Base-by-base conservation (phyloP, 2,888 invertebrate genomes). In the Brenthis hecate region DNA sequence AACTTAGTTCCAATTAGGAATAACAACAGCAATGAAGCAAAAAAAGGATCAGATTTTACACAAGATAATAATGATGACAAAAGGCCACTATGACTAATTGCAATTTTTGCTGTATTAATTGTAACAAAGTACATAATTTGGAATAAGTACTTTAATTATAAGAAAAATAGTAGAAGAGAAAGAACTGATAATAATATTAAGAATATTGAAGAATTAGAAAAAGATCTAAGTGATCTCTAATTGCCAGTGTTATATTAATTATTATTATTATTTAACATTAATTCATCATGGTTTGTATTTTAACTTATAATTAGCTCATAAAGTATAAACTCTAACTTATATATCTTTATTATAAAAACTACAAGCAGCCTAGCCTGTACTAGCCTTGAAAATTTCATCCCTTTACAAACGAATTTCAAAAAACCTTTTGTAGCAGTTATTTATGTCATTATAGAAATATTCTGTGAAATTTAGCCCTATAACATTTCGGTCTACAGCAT, bases 1-100 rank as follows among this genome's bases (percentile, higher is more conserved):
- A 94, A 94, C 81, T 91, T 96, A 73, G 68, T 94, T 13, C 95
- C 96, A 2, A 63, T 82, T 23, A 84, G 81, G 71, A 78, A 83
- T 13, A 85, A 80, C 56, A 69, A 74, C 54, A 68, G 73, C 54
- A 72, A 76, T 11, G 54, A 56, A 6, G 75, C 78, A 51, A 50
- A 60, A 32, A 48, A n/a, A 50, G 56, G 56, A 6, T 14, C 50
- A 6, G 75, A 74, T 32, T 63, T 76, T 11, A 74, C 76, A 51
- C 72, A 79, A 57, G 78, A 76, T 68, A 72, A 77, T 68, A 72
- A 77, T 61, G 79, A 80, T 73, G 78, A 84, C 19, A 86, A 81
- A 72, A 87, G 87, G 5, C 88, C 91, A 1, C 84, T 91, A 78
- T 92, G 92, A 92, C 92, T 92, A 91, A 89, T 72, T 64, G 76